Evolutionary conservation across 2,113 vertebrate genomes (phyloP), one percentile per base, ranked within the genome.

Genomic region (Fregata magnificens): DNA sequence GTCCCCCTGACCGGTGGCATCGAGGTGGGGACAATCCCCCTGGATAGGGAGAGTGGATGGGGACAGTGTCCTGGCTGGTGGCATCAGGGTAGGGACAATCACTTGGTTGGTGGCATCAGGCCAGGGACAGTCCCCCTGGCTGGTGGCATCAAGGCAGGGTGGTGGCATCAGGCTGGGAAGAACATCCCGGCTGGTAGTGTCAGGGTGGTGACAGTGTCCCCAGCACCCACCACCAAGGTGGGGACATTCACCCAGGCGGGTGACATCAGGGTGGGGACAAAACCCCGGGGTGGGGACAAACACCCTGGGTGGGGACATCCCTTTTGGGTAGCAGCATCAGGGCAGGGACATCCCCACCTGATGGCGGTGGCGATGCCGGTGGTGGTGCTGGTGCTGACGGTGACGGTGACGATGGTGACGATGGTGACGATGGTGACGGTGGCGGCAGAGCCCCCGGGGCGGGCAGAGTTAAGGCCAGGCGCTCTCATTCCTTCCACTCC

Each of bases 401-500:
- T 29, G 38, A 7, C 4, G 26, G 24, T 15, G 40, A 6, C 3
- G 29, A 1, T 5, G 63, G 63, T 71, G 80, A 21, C 2, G 42
- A 0, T 42, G 42, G 42, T 42, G 42, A 42, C 42, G 42, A 13
- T 8, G 36, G 56, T 50, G 58, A 8, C 3, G n/a, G 26, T 63
- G 88, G 40, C 13, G 29, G 45, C n/a, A 13, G 40, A 20, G 65
- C 24, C 26, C 42, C 73, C 13, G 80, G 65, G 88, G 28, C 32
- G 34, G 73, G 89, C 89, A 91, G 90, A 86, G 90, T 92, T 92
- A 92, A 92, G 61, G 67, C 22, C 36, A 32, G 50, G 44, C 22
- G 49, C 80, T 45, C 26, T 86, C 94, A 94, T 94, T 95, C 88
- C 92, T 94, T 94, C 81, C 88, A 82, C 69, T 86, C 80, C 66